A percentile compares a stretch with the other conserved stretches of the same genome.
Evolutionary conservation across 2,797 vertebrate genomes (phyloP).

Genomic region (Masticophis lateralis): DNA sequence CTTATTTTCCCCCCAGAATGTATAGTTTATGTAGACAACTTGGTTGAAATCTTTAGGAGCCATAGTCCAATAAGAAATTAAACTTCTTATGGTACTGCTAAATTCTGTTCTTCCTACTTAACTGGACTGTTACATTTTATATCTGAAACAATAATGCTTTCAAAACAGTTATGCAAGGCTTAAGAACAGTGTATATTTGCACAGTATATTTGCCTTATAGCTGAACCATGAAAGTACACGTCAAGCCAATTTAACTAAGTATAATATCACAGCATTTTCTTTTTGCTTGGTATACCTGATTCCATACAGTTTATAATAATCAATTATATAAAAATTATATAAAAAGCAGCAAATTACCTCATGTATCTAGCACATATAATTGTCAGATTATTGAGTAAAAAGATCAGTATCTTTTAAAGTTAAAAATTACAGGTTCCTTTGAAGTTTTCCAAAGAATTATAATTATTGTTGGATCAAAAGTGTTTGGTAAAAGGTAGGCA

Average conservation of each 20-base stretch:
- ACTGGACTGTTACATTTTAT: background rate
- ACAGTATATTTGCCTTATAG: background rate
- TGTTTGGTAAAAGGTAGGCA: background rate
- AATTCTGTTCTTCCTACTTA: background rate
- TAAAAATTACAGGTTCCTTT: background rate
- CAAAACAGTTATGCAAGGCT: background rate
- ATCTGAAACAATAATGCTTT: background rate
- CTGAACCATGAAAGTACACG: background rate
- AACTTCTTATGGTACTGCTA: background rate
- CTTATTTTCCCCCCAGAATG: background rate
- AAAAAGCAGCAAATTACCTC: background rate
- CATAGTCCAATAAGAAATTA: background rate
- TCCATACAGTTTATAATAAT: background rate
- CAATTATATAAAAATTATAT: too few relatives aligned
- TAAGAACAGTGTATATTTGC: background rate
- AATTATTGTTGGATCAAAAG: background rate
- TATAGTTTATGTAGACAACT: background rate
- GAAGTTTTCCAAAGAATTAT: background rate
- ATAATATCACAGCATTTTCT: background rate
- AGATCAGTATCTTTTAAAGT: background rate
- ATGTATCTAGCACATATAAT: background rate
- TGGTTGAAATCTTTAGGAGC: background rate
- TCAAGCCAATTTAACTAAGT: slow-evolving; percentile 17
- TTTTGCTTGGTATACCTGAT: background rate
- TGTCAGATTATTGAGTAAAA: background rate